phyloP scores from a whole-genome alignment of 2,888 invertebrate genomes.

The Cosmia trapezina region DNA sequence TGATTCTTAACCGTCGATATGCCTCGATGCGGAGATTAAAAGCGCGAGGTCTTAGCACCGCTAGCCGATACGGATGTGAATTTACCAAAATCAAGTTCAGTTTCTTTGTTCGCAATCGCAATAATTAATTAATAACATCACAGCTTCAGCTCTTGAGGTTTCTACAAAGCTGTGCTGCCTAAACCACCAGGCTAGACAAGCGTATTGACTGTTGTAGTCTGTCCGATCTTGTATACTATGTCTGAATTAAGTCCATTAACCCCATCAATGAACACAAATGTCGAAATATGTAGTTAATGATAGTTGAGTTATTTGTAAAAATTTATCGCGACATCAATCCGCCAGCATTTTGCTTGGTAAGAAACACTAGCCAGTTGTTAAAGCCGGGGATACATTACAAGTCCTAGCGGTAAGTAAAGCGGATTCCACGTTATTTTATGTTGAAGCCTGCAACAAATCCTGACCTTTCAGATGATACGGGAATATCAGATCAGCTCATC shows the following conservation, averaged over 20 bases:
- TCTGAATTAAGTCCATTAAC: conserved; percentile 17
- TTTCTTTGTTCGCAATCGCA: background rate
- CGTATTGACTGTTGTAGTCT: background rate
- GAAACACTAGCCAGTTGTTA: conserved; percentile 47
- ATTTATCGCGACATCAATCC: conserved; percentile 53
- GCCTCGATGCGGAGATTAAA: conserved; percentile 11
- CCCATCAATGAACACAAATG: conserved; percentile 38
- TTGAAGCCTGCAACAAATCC: background rate
- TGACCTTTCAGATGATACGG: background rate
- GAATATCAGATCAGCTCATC: background rate
- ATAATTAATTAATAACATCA: background rate
- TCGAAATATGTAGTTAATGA: conserved; percentile 32
- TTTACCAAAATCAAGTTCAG: background rate
- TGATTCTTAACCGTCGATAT: no score
- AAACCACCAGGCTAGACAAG: background rate
- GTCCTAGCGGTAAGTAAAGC: conserved; percentile 34
- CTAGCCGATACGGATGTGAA: background rate
- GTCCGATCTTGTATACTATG: background rate
- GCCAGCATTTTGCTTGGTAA: conserved; percentile 47
- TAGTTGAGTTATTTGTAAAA: conserved; percentile 52
- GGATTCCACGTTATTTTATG: background rate
- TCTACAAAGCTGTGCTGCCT: conserved; percentile 1
- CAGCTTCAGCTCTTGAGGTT: conserved; percentile 5
- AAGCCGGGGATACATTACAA: conserved; percentile 24
- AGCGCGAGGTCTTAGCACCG: conserved; percentile 9